Evolutionary conservation across 1,140 invertebrate species (phyloP), one percentile per base, ranked within the genome.

Genomic region (Bombus haemorrhoidalis): DNA sequence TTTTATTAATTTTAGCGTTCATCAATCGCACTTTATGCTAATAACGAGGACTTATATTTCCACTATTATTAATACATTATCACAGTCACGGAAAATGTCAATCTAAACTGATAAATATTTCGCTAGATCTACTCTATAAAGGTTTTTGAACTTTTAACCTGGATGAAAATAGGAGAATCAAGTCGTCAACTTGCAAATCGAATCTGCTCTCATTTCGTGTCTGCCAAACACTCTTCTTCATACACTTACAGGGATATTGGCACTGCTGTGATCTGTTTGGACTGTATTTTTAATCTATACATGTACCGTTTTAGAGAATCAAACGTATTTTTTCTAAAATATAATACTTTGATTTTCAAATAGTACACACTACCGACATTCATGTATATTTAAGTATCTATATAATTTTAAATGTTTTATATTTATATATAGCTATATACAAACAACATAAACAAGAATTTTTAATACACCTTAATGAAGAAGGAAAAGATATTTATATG

Each of bases 61-160:
- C 10, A 8, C 4, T 43, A 62, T 6, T 5, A 47, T 47, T 47
- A 15, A 18, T 47, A 47, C 43, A 47, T 18, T 47, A 47, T 47
- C 18, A 41, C 28, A 9, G 15, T 9, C 12, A 15, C 8, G 9
- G 12, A 41, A 69, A 78, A 32, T 41, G 39, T 43, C 43, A 37
- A 8, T 8, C 18, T 22, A 9, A 15, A 69, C 32, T 22, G 43
- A 69, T 41, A 43, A 57, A 78, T 68, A 66, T 69, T 69, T 41
- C 37, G 53, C 47, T 77, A 41, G 32, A 78, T 64, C 69, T 73
- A 66, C 53, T 78, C 39, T 25, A 34, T 10, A 32, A 72, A 78
- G 88, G 81, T 90, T 84, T 77, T 87, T 84, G 88, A 90, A 90
- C 88, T 89, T 74, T 87, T 89, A 86, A 89, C 81, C 88, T 59